Evolutionary conservation across 2,888 invertebrate genomes (phyloP).

Genomic region (Dryococelus australis): DNA sequence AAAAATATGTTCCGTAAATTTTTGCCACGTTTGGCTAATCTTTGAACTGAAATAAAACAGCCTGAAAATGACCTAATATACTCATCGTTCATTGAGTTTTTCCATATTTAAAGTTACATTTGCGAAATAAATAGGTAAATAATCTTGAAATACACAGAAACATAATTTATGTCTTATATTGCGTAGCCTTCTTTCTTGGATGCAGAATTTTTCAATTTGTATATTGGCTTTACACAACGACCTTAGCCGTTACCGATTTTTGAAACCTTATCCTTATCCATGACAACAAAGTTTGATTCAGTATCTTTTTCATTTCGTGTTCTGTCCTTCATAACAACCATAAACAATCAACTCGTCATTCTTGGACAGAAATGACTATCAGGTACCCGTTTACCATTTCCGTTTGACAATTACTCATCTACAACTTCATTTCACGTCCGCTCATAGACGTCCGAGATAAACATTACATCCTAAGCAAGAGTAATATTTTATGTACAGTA

Average conservation of each 20-base stretch:
- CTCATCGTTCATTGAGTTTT: neutral
- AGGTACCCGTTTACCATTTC: constrained; percentile 42
- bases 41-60: neutral
- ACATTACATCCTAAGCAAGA: neutral
- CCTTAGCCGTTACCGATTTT: neutral
- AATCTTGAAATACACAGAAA: neutral
- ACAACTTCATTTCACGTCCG: neutral
- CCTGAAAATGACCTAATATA: neutral
- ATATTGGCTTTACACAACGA: neutral
- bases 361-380: constrained; percentile 41
- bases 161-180: neutral
- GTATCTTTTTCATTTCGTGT: neutral
- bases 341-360: constrained; percentile 40
- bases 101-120: neutral
- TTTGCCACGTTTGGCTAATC: neutral
- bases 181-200: constrained; percentile 10
- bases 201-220: neutral
- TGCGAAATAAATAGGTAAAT: neutral
- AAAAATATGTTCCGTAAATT: neutral
- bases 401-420: constrained; percentile 24
- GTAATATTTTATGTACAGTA: constrained; percentile 1
- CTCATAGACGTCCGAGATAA: neutral
- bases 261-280: neutral
- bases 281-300: constrained; percentile 7
- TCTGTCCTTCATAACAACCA: constrained; percentile 38